Evolutionary conservation across 2,113 vertebrate genomes (phyloP).

Genomic region (Bettongia penicillata): DNA sequence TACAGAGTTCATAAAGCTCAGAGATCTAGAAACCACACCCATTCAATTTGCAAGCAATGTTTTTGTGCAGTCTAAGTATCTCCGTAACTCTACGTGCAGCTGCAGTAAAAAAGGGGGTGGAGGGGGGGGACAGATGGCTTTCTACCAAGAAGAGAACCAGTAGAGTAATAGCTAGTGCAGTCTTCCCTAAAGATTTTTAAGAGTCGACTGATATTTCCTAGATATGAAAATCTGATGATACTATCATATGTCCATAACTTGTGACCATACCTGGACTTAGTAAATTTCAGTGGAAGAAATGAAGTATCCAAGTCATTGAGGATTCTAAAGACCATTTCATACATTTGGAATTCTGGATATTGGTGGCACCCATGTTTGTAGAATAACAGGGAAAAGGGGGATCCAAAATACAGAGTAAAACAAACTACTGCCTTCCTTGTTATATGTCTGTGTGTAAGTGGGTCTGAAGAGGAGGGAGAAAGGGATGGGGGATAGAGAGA

Average conservation of each 20-base stretch:
- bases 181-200: not conserved
- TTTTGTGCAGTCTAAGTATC: not conserved
- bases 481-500: not conserved
- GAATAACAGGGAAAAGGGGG: not conserved
- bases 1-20: not conserved
- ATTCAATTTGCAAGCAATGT: not conserved
- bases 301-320: not conserved
- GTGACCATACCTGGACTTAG: not conserved
- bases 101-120: not conserved
- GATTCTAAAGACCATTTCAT: not conserved
- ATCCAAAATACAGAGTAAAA: not conserved
- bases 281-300: not conserved
- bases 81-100: not conserved
- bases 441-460: not conserved
- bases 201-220: not conserved
- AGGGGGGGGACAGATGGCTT: not conserved
- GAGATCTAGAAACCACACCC: not conserved
- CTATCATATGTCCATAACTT: not conserved
- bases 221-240: not conserved
- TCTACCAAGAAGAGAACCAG: not conserved
- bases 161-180: not conserved
- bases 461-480: not conserved
- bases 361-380: not conserved
- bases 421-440: not conserved
- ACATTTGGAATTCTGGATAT: not conserved